These are phyloP conservation scores for Lepisosteus oculatus DNA, from an alignment of 2,113 vertebrate genomes.

Conservation along the genomic window DNA sequence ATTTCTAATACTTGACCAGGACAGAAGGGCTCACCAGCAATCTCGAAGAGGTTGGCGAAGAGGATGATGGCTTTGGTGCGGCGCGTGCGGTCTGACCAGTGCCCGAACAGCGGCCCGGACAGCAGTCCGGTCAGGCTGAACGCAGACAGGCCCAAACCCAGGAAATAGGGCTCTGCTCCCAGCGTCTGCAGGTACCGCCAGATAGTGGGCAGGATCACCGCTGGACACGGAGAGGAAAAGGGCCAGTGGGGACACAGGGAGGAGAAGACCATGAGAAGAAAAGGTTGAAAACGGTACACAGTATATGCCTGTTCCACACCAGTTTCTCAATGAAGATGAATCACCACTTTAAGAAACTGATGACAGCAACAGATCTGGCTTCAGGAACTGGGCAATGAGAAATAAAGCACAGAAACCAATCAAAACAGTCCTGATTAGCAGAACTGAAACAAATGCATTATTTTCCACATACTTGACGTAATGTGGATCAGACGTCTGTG, in stretches of 20 bases:
- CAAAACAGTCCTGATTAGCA: no score
- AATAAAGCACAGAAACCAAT: no score
- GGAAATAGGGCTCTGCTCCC: constrained; percentile 66
- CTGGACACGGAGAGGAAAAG: constrained; percentile 41
- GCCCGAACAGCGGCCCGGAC: constrained; percentile 68
- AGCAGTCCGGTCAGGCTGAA: constrained; percentile 76
- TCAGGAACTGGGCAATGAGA: no score
- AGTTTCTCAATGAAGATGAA: no score
- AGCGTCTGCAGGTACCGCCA: constrained; percentile 75
- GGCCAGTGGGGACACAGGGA: neutral
- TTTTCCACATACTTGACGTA: no score
- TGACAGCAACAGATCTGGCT: no score
- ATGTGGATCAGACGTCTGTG: no score
- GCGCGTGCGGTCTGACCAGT: constrained; percentile 66
- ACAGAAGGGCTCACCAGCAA: constrained; percentile 56
- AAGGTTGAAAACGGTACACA: no score
- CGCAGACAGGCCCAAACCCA: constrained; percentile 72
- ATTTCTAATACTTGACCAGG: neutral
- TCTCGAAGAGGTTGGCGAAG: constrained; percentile 74
- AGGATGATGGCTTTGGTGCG: constrained; percentile 72
- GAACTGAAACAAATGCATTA: no score
- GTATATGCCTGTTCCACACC: no score
- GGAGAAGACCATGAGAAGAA: no score
- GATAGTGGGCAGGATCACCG: constrained; percentile 79
- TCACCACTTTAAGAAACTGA: no score